phyloP scores from a whole-genome alignment of 2,888 invertebrate genomes.

The Mimachlamys varia region DNA sequence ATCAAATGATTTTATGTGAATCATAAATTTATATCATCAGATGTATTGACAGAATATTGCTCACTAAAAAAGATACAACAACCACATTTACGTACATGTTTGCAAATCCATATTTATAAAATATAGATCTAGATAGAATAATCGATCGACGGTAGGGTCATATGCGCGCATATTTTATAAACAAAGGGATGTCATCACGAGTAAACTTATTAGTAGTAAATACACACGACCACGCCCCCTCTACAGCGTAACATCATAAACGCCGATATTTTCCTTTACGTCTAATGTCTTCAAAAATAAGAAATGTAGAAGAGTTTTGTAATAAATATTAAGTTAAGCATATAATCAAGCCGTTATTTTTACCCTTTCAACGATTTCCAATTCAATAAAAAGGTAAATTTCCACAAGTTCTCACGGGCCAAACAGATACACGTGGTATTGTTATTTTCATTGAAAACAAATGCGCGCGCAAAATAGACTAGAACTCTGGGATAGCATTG shows the following conservation, averaged over 20 bases:
- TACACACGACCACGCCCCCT: constrained; percentile 14
- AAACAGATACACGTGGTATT: constrained; percentile 56
- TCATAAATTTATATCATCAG: no score
- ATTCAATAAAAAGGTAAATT: not conserved
- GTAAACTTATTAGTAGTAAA: constrained; percentile 28
- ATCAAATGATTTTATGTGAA: no score
- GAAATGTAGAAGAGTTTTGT: not conserved
- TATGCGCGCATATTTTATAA: not conserved
- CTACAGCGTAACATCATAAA: not conserved
- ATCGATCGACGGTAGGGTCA: not conserved
- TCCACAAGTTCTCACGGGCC: constrained; percentile 3
- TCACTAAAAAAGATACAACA: no score
- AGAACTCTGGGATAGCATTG: constrained; percentile 78
- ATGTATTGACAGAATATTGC: no score
- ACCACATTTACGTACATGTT: no score
- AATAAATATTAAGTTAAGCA: not conserved
- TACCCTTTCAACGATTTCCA: not conserved
- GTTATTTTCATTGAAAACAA: constrained; percentile 58
- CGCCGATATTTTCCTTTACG: not conserved
- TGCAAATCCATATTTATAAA: no score
- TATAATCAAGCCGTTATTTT: not conserved
- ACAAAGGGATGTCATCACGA: not conserved
- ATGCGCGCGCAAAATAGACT: constrained; percentile 70
- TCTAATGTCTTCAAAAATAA: not conserved
- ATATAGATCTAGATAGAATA: not conserved